phyloP scores from a whole-genome alignment of 2,797 vertebrate genomes.

The Mus caroli region DNA sequence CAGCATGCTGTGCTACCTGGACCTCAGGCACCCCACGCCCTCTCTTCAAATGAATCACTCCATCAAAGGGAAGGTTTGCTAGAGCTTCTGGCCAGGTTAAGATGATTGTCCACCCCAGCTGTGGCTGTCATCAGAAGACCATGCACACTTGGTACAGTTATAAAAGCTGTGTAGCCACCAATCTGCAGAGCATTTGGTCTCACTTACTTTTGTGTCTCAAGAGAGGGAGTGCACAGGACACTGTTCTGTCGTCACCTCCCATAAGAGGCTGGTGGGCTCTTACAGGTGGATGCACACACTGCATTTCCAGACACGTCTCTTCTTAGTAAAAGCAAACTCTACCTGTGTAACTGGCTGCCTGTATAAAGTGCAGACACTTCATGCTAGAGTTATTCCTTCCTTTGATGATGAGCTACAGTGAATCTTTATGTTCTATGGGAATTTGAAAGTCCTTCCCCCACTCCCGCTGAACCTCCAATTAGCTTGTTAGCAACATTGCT shows the following conservation, averaged over 20 bases:
- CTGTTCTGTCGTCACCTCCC: not conserved
- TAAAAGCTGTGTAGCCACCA: constrained; percentile 39
- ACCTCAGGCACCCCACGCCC: not conserved
- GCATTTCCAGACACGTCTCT: constrained; percentile 68
- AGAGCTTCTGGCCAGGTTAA: constrained; percentile 53
- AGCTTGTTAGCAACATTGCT: not conserved
- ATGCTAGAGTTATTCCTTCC: constrained; percentile 63
- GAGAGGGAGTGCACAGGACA: constrained; percentile 66
- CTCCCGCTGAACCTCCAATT: not conserved
- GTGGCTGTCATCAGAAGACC: constrained; percentile 63
- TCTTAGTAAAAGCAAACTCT: not conserved
- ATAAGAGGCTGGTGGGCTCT: not conserved
- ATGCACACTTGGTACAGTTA: not conserved
- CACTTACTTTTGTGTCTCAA: constrained; percentile 71
- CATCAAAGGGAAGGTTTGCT: constrained; percentile 44
- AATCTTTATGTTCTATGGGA: constrained; percentile 68
- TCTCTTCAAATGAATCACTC: constrained; percentile 59
- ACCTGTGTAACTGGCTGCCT: constrained; percentile 54
- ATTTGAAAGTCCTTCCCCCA: constrained; percentile 3
- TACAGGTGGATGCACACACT: constrained; percentile 61
- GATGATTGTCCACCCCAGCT: constrained; percentile 54
- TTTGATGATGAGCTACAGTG: constrained; percentile 63
- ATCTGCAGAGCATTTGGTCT: constrained; percentile 59
- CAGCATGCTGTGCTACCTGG: not conserved
- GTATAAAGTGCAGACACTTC: constrained; percentile 7